These are phyloP conservation scores for Mobula birostris DNA, from an alignment of 2,113 vertebrate species.

Conservation along the genomic window DNA sequence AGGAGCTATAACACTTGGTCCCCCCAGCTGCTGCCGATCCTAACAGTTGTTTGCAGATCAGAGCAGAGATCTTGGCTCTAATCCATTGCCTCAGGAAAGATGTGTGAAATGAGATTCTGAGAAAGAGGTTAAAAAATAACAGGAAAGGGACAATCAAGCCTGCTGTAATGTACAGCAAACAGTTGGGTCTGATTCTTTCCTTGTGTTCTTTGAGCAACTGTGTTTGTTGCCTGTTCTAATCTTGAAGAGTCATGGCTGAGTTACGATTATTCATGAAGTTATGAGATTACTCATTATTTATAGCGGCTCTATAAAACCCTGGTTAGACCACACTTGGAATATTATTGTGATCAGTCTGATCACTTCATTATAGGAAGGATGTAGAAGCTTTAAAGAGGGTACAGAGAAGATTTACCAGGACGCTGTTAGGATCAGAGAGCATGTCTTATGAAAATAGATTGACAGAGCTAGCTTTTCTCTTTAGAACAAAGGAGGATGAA, in stretches of 20 bases:
- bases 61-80: background rate
- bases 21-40: background rate
- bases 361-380: too few species aligned
- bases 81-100: background rate
- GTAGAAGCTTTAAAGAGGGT: too few species aligned
- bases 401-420: too few species aligned
- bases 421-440: too few species aligned
- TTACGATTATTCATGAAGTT: background rate
- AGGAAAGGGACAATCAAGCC: background rate
- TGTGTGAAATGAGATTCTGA: background rate
- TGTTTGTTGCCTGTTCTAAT: background rate
- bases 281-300: too few species aligned
- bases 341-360: too few species aligned
- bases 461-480: too few species aligned
- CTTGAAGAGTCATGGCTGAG: background rate
- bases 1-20: background rate
- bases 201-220: constrained; percentile 2
- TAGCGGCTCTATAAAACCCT: too few species aligned
- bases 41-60: background rate
- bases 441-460: too few species aligned
- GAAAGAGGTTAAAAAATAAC: background rate
- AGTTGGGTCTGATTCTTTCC: background rate
- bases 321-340: too few species aligned
- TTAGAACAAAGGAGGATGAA: too few species aligned
- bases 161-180: background rate